phyloP scores from a whole-genome alignment of 2,888 invertebrate species.

The Orthonychiurus folsomi region DNA sequence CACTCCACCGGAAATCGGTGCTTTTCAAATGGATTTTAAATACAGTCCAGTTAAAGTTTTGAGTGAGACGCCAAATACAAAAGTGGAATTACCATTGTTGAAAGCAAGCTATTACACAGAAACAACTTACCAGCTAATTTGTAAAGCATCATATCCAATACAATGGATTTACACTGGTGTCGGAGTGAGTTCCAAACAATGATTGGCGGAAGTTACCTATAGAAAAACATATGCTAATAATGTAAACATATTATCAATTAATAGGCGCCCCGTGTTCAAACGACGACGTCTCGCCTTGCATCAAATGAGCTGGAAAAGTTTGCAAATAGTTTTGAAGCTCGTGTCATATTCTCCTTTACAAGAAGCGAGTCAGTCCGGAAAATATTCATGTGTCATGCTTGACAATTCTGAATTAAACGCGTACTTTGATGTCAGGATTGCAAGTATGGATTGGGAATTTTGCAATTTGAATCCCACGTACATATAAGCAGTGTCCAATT shows the following conservation, averaged over 20 bases:
- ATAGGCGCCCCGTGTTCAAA: neutral
- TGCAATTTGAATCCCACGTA: neutral
- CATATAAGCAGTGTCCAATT: neutral
- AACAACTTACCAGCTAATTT: conserved; percentile 27
- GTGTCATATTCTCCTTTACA: conserved; percentile 1
- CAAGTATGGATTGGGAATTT: neutral
- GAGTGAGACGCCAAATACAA: neutral
- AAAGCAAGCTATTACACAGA: conserved; percentile 29
- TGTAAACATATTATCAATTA: neutral
- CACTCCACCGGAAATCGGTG: conserved; percentile 8
- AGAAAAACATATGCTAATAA: too few species aligned
- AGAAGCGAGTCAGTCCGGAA: neutral
- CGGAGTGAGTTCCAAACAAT: conserved; percentile 20
- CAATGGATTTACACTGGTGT: conserved; percentile 29
- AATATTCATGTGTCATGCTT: neutral
- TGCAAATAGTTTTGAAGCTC: neutral
- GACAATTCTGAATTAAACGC: neutral
- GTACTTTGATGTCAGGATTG: neutral
- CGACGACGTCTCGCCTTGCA: neutral
- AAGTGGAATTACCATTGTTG: conserved; percentile 23
- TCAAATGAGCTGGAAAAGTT: neutral
- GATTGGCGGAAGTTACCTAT: neutral
- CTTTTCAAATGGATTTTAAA: conserved; percentile 15
- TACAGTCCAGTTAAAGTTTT: conserved; percentile 10
- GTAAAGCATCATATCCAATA: conserved; percentile 28